phyloP scores from a whole-genome alignment of 2,888 invertebrate genomes.

The Himalopsyche kuldschensis region DNA sequence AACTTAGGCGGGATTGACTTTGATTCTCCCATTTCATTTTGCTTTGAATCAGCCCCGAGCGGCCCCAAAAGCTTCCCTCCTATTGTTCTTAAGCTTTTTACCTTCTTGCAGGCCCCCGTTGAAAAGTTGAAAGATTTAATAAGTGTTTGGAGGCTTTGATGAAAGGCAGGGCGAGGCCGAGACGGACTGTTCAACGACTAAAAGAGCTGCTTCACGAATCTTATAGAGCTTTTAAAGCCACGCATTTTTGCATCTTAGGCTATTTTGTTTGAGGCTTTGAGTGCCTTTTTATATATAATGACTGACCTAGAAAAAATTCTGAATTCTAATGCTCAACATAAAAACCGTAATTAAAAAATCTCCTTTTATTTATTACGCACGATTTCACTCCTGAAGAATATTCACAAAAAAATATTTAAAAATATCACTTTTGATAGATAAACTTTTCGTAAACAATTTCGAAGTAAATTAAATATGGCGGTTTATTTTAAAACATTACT shows the following conservation, averaged over 20 bases:
- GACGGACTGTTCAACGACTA: neutral
- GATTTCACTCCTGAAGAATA: no score
- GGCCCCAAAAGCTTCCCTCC: conserved; percentile 20
- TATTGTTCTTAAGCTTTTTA: conserved; percentile 34
- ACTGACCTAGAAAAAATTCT: neutral
- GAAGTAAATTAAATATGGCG: no score
- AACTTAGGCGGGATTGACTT: conserved; percentile 26
- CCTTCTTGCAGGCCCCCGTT: conserved; percentile 24
- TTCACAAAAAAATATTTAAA: no score
- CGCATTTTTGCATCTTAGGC: neutral
- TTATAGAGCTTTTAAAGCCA: neutral
- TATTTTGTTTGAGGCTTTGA: neutral
- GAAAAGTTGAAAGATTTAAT: conserved; percentile 36
- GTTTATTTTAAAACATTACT: no score
- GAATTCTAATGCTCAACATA: neutral
- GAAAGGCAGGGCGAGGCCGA: neutral
- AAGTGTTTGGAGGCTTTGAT: conserved; percentile 25
- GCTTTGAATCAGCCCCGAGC: conserved; percentile 20
- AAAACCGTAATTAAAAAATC: no score
- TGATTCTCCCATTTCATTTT: conserved; percentile 18
- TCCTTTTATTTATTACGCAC: no score
- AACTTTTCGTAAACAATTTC: no score
- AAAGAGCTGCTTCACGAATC: neutral
- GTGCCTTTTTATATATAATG: neutral
- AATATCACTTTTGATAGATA: no score